A percentile compares a stretch with the other conserved stretches of the same genome.
These are phyloP conservation scores for Siniperca knerii DNA, from an alignment of 2,113 vertebrate species.

Conservation along the genomic window DNA sequence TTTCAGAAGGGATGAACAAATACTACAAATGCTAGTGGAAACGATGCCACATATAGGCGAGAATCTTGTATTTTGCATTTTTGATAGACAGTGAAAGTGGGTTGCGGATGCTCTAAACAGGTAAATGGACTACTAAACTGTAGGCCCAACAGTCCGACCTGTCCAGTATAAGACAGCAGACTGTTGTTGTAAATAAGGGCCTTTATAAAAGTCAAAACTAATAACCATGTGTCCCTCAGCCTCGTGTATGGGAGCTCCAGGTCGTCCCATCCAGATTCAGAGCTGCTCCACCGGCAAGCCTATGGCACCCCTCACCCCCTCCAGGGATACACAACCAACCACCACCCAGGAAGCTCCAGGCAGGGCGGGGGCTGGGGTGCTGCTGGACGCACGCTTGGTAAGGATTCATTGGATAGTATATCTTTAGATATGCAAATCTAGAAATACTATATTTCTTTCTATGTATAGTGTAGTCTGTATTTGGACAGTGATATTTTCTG, in stretches of 20 bases:
- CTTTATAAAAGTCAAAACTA: slow-evolving; percentile 1
- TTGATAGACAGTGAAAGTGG: background rate
- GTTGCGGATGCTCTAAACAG: background rate
- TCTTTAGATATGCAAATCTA: background rate
- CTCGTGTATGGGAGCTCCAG: slow-evolving; percentile 93
- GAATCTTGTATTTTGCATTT: background rate
- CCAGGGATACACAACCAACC: slow-evolving; percentile 93
- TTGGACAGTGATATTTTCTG: background rate
- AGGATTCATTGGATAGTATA: slow-evolving; percentile 19
- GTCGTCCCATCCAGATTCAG: slow-evolving; percentile 91
- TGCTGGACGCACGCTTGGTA: slow-evolving; percentile 82
- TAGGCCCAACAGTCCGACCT: background rate
- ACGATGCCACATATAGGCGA: background rate
- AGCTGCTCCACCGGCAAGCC: slow-evolving; percentile 91
- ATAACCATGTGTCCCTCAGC: slow-evolving; percentile 74
- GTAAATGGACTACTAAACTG: background rate
- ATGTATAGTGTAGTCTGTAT: background rate
- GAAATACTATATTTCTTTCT: background rate
- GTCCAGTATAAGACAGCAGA: background rate
- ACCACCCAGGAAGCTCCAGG: slow-evolving; percentile 89
- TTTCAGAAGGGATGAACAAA: background rate
- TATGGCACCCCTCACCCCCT: slow-evolving; percentile 90
- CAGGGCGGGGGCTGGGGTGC: slow-evolving; percentile 79
- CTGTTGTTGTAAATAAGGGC: background rate
- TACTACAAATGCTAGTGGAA: background rate